phyloP scores from a whole-genome alignment of 2,797 vertebrate species.

The Australoheros facetus region DNA sequence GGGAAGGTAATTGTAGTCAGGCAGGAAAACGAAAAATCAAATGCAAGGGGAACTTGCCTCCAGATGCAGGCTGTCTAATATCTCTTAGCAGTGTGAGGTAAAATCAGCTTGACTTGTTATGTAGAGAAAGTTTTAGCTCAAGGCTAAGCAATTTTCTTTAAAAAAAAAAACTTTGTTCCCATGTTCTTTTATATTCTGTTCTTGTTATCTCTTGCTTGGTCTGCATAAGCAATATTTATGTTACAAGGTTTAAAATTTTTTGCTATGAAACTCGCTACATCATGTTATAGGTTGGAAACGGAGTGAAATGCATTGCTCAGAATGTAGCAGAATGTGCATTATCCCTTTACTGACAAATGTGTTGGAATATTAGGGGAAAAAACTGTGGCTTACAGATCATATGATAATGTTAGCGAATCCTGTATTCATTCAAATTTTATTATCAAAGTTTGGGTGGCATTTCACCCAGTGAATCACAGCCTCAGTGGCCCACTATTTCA shows the following conservation, averaged over 20 bases:
- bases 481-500: not conserved
- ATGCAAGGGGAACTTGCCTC: constrained; percentile 23
- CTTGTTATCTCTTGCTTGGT: not conserved
- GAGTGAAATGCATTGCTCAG: not conserved
- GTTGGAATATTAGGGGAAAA: not conserved
- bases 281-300: not conserved
- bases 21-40: constrained; percentile 9
- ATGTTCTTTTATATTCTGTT: constrained; percentile 7
- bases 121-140: constrained; percentile 11
- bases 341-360: not conserved
- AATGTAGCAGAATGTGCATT: not conserved
- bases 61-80: constrained; percentile 23
- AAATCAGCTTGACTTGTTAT: constrained; percentile 39
- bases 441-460: too few species aligned
- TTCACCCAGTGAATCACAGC: not conserved
- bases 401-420: not conserved
- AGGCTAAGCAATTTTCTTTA: not conserved
- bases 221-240: not conserved
- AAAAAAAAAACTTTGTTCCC: not conserved
- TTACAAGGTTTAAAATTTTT: not conserved
- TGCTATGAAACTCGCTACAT: not conserved
- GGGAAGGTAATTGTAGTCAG: constrained; percentile 12
- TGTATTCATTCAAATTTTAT: not conserved
- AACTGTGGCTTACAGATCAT: too few species aligned
- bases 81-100: not conserved